Conservation (phyloP, 2,888 invertebrate species). For the Lochmaea crataegi region DNA sequence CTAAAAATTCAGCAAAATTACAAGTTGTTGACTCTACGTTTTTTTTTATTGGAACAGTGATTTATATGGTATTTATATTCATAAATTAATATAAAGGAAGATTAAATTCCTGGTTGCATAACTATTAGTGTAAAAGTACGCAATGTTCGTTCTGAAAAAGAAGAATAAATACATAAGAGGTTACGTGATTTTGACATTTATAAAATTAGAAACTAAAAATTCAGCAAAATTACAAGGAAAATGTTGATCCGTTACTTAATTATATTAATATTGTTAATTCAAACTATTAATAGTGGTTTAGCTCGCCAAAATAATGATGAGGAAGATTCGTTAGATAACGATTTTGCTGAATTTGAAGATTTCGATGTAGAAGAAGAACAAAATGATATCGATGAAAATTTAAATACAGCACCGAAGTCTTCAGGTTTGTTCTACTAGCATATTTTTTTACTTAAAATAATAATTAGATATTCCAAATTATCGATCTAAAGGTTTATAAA, state of each 20-base stretch:
- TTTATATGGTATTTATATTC: too few relatives aligned
- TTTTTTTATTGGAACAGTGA: too few relatives aligned
- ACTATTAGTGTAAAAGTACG: too few relatives aligned
- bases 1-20: not conserved
- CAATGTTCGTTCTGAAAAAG: not conserved
- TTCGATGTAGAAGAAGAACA: constrained; percentile 60
- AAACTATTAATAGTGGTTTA: constrained; percentile 17
- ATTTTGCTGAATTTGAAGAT: constrained; percentile 93
- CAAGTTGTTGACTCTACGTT: too few relatives aligned
- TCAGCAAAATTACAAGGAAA: not conserved
- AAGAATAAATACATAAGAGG: not conserved
- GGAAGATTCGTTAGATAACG: constrained; percentile 79
- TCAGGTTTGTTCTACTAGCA: constrained; percentile 5
- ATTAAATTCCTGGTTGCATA: too few relatives aligned
- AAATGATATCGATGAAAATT: constrained; percentile 41
- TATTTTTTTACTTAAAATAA: not conserved
- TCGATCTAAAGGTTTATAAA: not conserved
- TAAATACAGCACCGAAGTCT: constrained; percentile 28
- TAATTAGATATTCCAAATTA: too few relatives aligned
- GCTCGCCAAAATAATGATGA: constrained; percentile 53
- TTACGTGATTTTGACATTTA: constrained; percentile 16
- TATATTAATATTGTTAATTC: constrained; percentile 27
- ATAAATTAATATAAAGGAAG: too few relatives aligned
- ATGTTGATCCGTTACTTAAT: constrained; percentile 28
- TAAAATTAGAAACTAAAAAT: constrained; percentile 12